Evolutionary conservation across 2,888 invertebrate genomes (phyloP), one percentile per base, ranked within the genome.

Genomic region (Sabatieria punctata): DNA sequence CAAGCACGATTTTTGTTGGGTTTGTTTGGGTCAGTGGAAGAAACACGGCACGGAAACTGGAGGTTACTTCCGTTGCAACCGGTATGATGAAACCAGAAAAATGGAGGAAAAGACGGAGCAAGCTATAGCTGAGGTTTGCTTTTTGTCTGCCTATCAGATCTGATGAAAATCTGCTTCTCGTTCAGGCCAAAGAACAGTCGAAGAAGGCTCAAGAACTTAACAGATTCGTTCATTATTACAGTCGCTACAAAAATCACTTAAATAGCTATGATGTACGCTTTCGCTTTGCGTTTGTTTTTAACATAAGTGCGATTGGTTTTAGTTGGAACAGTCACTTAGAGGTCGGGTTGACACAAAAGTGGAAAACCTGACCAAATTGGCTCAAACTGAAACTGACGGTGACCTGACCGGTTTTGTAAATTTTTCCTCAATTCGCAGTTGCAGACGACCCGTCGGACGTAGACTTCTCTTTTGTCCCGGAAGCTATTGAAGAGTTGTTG

Each of bases 1-100:
- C 60, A 78, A 78, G 65, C 75, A 74, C 64, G 78, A 78, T 61
- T 78, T 78, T 58, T 78, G 78, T 65, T 78, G 78, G 78, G 77
- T 78, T 27, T 79, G 78, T 58, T 70, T 78, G 60, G 78, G 78
- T 60, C 73, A 75, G 22, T 78, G 78, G 78, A 78, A 78, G 62
- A 72, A 75, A 43, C 78, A 78, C 62, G 76, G 76, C 57, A 76
- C 77, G 1, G 75, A 75, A 2, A 78, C 78, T 1, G 78, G 78
- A 2, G 78, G 78, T 2, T 78, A 78, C 60, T 78, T 78, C 61
- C 71, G 78, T 48, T 75, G 75, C 56, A 75, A 74, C 55, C 65
- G 78, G 25, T 77, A 75, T 60, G 77, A 77, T 59, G 77, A 76
- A 4, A 75, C 75, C 11, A 72, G 74, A 56, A 75, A 75, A 58